phyloP scores from a whole-genome alignment of 2,797 vertebrate species.

The Choloepus didactylus region DNA sequence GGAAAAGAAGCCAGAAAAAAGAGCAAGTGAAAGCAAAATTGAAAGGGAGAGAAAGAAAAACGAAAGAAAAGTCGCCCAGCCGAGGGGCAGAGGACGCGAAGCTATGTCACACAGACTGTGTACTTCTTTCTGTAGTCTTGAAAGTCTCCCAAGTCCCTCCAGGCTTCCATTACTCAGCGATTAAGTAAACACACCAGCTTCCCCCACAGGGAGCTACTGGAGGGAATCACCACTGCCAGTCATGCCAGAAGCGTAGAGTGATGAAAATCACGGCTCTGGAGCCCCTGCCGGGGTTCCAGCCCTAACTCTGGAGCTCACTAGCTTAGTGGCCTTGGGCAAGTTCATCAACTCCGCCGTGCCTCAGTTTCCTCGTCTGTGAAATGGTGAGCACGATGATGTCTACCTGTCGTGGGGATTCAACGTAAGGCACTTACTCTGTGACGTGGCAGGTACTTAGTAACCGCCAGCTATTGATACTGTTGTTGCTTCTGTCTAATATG shows the following conservation, averaged over 20 bases:
- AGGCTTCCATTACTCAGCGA: not conserved
- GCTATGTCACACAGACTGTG: not conserved
- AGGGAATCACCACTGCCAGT: not conserved
- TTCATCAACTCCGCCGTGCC: not conserved
- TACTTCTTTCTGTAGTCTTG: not conserved
- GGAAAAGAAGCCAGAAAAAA: not conserved
- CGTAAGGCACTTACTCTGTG: not conserved
- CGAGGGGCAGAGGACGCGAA: accelerated
- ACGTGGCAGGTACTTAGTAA: not conserved
- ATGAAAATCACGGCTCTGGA: not conserved
- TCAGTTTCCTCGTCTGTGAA: not conserved
- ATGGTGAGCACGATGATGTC: not conserved
- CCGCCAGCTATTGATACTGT: not conserved
- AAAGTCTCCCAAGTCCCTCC: not conserved
- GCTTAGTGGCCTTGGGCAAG: not conserved
- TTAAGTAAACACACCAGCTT: not conserved
- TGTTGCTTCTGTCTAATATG: not conserved
- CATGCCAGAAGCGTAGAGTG: not conserved
- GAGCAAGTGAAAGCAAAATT: not conserved
- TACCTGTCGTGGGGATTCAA: not conserved
- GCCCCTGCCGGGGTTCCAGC: not conserved
- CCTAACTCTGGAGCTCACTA: not conserved
- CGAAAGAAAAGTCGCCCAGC: not conserved
- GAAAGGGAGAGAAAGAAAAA: not conserved
- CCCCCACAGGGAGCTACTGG: not conserved